Percentiles rank a stretch among this genome's conserved stretches.
phyloP scores from a whole-genome alignment of 2,888 invertebrate genomes.

The Rhamnusium bicolor region DNA sequence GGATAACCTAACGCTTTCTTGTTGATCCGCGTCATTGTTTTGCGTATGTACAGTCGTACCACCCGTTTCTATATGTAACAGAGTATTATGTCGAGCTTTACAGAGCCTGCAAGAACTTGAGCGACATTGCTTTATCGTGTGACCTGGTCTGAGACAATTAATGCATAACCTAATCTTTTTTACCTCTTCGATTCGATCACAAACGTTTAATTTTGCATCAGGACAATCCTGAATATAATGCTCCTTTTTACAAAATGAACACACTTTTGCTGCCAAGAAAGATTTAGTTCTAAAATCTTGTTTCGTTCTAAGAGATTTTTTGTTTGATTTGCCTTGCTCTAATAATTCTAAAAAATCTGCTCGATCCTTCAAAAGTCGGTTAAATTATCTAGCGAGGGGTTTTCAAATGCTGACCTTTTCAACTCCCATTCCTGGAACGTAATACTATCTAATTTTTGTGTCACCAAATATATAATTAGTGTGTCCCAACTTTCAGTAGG shows the following conservation, averaged over 20 bases:
- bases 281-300: constrained; percentile 6
- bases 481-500: constrained; percentile 41
- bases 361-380: constrained; percentile 24
- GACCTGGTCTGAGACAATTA: background rate
- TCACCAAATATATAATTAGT: constrained; percentile 33
- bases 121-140: no score
- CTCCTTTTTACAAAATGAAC: constrained; percentile 22
- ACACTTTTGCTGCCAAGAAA: background rate
- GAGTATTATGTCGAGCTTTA: background rate
- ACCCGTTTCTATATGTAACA: constrained; percentile 3
- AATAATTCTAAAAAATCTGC: constrained; percentile 30
- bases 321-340: background rate
- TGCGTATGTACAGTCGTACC: background rate
- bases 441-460: constrained; percentile 30
- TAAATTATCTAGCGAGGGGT: constrained; percentile 31
- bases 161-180: background rate
- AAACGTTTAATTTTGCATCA: constrained; percentile 14
- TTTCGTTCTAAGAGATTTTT: background rate
- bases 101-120: no score
- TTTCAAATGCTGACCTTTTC: constrained; percentile 1
- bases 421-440: constrained; percentile 29
- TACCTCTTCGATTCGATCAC: constrained; percentile 10
- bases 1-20: background rate
- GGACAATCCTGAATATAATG: constrained; percentile 30
- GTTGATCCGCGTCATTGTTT: background rate